phyloP scores from a whole-genome alignment of 2,888 invertebrate genomes.

The Eilema caniola region DNA sequence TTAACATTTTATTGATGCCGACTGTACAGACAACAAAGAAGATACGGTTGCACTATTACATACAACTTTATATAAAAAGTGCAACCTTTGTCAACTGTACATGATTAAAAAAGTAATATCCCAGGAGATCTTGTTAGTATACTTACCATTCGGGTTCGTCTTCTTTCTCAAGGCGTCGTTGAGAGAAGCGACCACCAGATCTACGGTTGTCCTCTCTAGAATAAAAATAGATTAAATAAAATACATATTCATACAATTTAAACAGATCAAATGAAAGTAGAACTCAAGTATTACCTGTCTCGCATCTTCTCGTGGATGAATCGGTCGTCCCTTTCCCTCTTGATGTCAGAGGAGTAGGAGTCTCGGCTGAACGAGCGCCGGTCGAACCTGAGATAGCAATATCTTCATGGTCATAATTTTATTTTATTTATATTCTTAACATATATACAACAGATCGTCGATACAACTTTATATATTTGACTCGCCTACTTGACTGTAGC shows the following conservation, averaged over 20 bases:
- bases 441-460: too few relatives aligned
- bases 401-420: background rate
- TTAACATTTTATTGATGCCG: too few relatives aligned
- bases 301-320: slow-evolving; percentile 80
- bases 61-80: too few relatives aligned
- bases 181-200: slow-evolving; percentile 86
- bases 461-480: too few relatives aligned
- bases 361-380: slow-evolving; percentile 88
- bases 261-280: background rate
- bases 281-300: slow-evolving; percentile 65
- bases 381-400: slow-evolving; percentile 69
- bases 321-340: slow-evolving; percentile 83
- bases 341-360: slow-evolving; percentile 82
- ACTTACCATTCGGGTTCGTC: slow-evolving; percentile 96
- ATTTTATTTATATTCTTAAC: background rate
- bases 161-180: slow-evolving; percentile 88
- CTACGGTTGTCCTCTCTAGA: slow-evolving; percentile 83
- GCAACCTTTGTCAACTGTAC: too few relatives aligned
- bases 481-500: too few relatives aligned
- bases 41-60: too few relatives aligned
- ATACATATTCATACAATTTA: background rate
- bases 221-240: slow-evolving; percentile 25
- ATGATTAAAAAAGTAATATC: too few relatives aligned
- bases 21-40: too few relatives aligned
- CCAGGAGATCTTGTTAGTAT: too few relatives aligned